Evolutionary conservation across 2,888 invertebrate genomes (phyloP).

Genomic region (Amphipoea oculea): DNA sequence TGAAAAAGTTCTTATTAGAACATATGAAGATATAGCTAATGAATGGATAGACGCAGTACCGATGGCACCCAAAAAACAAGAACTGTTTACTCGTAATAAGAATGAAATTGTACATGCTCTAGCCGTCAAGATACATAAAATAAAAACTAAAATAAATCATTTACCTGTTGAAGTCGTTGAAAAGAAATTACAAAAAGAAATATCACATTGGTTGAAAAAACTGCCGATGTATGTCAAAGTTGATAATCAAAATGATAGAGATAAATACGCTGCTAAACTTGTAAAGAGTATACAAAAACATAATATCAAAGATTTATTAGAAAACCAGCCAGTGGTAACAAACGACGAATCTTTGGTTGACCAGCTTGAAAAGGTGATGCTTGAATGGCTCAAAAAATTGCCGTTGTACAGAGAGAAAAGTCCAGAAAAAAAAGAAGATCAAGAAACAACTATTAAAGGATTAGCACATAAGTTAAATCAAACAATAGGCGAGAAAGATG

Average conservation of each 20-base stretch:
- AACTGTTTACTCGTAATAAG: slow-evolving; percentile 28
- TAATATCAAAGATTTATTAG: background rate
- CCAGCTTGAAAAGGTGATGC: slow-evolving; percentile 29
- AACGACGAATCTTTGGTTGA: background rate
- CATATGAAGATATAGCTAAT: slow-evolving; percentile 55
- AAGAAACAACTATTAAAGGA: slow-evolving; percentile 39
- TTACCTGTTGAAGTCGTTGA: slow-evolving; percentile 5
- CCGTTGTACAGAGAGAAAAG: slow-evolving; percentile 30
- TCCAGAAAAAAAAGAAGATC: slow-evolving; percentile 9
- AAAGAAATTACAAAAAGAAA: slow-evolving; percentile 37
- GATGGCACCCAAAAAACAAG: slow-evolving; percentile 17
- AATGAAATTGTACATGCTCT: slow-evolving; percentile 53
- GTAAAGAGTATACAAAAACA: slow-evolving; percentile 31
- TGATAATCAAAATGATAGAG: slow-evolving; percentile 35
- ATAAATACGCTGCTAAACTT: slow-evolving; percentile 45
- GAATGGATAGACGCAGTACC: slow-evolving; percentile 55
- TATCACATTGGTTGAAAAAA: slow-evolving; percentile 61
- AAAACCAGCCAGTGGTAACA: background rate
- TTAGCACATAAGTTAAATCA: slow-evolving; percentile 31
- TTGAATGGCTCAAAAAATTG: slow-evolving; percentile 37
- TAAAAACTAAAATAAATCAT: slow-evolving; percentile 19
- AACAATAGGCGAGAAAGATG: background rate
- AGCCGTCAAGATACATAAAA: slow-evolving; percentile 48
- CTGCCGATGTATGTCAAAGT: slow-evolving; percentile 43
- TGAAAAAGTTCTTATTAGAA: slow-evolving; percentile 40